phyloP scores from a whole-genome alignment of 2,113 vertebrate genomes.

The Catagonus wagneri region DNA sequence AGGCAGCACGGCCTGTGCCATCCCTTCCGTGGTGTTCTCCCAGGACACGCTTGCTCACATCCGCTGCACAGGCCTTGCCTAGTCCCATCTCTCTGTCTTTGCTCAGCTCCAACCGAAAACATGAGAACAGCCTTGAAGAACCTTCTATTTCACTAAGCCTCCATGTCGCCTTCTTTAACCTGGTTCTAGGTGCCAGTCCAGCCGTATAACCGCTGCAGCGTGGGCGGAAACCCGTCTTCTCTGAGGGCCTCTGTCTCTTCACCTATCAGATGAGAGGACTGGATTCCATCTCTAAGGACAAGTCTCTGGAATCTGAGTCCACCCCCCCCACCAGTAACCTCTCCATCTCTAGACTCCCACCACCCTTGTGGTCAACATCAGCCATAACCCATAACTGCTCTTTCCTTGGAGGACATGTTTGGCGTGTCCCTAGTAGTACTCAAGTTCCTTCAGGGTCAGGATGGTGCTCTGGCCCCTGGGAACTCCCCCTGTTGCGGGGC shows the following conservation, averaged over 20 bases:
- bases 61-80: background rate
- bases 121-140: background rate
- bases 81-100: background rate
- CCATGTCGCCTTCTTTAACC: background rate
- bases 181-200: background rate
- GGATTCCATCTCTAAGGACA: background rate
- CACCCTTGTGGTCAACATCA: background rate
- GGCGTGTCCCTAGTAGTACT: background rate
- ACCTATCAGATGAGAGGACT: background rate
- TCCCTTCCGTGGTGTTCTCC: background rate
- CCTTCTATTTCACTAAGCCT: background rate
- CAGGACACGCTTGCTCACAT: background rate
- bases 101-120: background rate
- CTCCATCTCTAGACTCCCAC: background rate
- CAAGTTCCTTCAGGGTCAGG: background rate
- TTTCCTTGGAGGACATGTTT: background rate
- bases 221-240: background rate
- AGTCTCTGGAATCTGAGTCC: background rate
- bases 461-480: background rate
- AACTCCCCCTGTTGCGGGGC: background rate
- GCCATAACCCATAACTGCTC: background rate
- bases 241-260: background rate
- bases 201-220: background rate
- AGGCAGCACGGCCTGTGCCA: background rate
- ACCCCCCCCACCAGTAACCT: too few species aligned